Evolutionary conservation across 1,140 invertebrate genomes (phyloP).

Genomic region (Drosophila fuyamai): DNA sequence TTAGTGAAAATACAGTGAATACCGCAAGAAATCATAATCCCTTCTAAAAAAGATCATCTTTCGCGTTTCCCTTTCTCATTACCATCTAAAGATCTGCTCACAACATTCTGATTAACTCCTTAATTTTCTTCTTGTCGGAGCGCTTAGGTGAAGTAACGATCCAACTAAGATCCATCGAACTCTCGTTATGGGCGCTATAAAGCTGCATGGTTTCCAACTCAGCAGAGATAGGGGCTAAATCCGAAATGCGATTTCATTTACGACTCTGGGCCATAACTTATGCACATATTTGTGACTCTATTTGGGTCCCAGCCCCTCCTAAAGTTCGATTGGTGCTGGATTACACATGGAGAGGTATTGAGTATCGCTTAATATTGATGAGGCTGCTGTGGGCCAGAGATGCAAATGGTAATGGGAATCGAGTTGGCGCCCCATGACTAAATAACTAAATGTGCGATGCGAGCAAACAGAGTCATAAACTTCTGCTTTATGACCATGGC

Average conservation of each 20-base stretch:
- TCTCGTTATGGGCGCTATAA: constrained; percentile 23
- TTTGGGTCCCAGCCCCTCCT: constrained; percentile 23
- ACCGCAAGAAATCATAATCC: neutral
- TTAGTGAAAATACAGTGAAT: neutral
- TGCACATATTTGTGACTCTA: constrained; percentile 77
- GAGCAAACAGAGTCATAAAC: constrained; percentile 81
- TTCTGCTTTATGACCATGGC: constrained; percentile 68
- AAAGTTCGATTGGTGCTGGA: constrained; percentile 48
- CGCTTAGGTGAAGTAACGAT: constrained; percentile 11
- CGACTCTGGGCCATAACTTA: constrained; percentile 71
- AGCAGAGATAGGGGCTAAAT: constrained; percentile 23
- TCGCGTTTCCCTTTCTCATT: neutral
- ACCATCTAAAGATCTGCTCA: neutral
- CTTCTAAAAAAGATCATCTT: too few species aligned
- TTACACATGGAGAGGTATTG: constrained; percentile 60
- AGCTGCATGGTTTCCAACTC: constrained; percentile 8
- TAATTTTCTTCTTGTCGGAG: constrained; percentile 3
- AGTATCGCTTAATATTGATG: constrained; percentile 80
- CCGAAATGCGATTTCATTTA: constrained; percentile 66
- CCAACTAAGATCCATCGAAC: constrained; percentile 20
- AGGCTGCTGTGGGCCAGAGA: constrained; percentile 24
- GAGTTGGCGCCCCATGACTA: constrained; percentile 59
- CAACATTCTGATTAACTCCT: neutral
- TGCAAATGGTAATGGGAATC: constrained; percentile 29
- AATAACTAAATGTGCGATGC: constrained; percentile 74